Evolutionary conservation across 2,888 invertebrate species (phyloP), one percentile per base, ranked within the genome.

Genomic region (Plagodis dolabraria): DNA sequence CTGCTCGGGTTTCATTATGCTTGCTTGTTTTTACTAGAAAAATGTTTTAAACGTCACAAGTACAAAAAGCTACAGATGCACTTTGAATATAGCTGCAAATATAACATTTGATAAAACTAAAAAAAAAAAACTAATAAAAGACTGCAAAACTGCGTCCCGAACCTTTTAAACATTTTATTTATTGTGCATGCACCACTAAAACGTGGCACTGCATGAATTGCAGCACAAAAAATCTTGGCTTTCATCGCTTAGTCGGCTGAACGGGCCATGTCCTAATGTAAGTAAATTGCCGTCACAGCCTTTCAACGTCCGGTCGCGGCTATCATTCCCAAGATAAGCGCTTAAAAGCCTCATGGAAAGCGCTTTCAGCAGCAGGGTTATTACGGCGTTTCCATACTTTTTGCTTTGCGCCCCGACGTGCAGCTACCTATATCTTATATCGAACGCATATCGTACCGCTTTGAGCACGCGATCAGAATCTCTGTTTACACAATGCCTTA

Each of bases 301-400:
- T 90, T 89, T 87, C 91, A 88, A 78, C 85, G 87, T 87, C 89
- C 89, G 89, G 89, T 81, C 83, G 80, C 82, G 86, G 87, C 90
- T 91, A 92, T 92, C 92, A 90, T 89, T 89, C 84, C 80, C 87
- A 89, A 90, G 92, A 92, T 92, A 90, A 92, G 91, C 92, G 90
- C 89, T 92, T 91, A 92, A 92, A 92, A 92, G 92, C 92, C 83
- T 86, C 83, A 83, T 79, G 86, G 82, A 88, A 86, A 91, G 82
- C 86, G 89, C 87, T 91, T 90, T 90, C 87, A 89, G 85, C 80
- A 79, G 80, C 79, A 81, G 75, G 80, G 83, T 85, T 88, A 85
- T 87, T 89, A 87, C 85, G 70, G 77, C 80, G 78, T 79, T 83
- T 76, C 79, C 77, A 76, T 80, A 86, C 82, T 87, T 88, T 89